phyloP scores from a whole-genome alignment of 2,113 vertebrate species.

The Elachura formosa region DNA sequence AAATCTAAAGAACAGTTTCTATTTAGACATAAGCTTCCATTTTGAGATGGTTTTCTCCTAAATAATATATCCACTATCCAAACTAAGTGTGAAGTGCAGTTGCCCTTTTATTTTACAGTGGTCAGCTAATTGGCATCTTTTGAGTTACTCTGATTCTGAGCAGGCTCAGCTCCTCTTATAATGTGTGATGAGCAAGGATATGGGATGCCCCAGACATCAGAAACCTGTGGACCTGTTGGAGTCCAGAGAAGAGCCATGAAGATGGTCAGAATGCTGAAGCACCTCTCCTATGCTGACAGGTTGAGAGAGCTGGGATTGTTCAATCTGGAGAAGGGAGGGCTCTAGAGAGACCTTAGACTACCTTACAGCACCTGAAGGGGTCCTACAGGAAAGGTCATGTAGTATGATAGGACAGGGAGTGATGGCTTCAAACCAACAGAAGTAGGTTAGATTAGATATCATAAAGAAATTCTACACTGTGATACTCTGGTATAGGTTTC shows the following conservation, averaged over 20 bases:
- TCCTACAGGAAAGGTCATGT: background rate
- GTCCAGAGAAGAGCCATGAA: background rate
- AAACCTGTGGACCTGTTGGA: background rate
- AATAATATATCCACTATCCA: background rate
- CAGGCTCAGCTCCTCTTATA: background rate
- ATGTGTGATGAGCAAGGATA: background rate
- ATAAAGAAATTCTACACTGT: background rate
- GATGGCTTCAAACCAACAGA: background rate
- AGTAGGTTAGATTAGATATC: too few relatives aligned
- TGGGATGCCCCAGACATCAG: background rate
- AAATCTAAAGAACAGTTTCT: background rate
- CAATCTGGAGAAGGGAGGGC: background rate
- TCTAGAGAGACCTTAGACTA: background rate
- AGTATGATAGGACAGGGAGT: background rate
- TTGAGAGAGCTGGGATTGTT: background rate
- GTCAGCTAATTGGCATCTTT: background rate
- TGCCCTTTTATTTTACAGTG: background rate
- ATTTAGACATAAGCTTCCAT: background rate
- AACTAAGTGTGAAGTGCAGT: background rate
- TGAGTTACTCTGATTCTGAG: background rate
- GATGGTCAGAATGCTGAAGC: background rate
- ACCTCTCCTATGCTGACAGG: background rate
- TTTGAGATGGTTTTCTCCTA: too few relatives aligned
- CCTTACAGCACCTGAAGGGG: background rate
- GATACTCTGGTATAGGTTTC: background rate